These are phyloP conservation scores for Rhineura floridana DNA, from an alignment of 2,113 vertebrate species.

Conservation along the genomic window DNA sequence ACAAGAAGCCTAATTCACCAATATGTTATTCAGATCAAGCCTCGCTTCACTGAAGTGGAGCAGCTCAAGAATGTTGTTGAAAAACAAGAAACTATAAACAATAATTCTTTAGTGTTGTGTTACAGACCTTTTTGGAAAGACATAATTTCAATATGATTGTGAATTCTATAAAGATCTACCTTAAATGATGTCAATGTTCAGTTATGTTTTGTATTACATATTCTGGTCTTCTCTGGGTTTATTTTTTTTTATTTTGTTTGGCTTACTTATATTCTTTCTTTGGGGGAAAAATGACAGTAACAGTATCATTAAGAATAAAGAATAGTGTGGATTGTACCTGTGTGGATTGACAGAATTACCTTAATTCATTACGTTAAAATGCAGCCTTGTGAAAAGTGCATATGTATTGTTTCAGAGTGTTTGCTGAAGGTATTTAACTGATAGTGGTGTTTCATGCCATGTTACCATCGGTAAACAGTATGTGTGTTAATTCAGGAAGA, in stretches of 20 bases:
- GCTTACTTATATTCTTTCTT: neutral
- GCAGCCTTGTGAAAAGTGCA: neutral
- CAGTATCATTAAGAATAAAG: neutral
- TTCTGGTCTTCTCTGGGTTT: neutral
- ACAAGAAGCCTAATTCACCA: neutral
- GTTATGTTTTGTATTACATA: neutral
- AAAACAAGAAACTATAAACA: neutral
- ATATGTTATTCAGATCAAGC: neutral
- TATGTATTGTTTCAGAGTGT: constrained; percentile 29
- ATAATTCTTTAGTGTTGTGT: neutral
- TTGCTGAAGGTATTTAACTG: constrained; percentile 26
- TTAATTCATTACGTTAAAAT: constrained; percentile 26
- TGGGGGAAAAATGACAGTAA: neutral
- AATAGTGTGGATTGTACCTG: neutral
- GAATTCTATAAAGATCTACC: neutral
- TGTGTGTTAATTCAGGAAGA: constrained; percentile 8
- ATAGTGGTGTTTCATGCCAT: constrained; percentile 4
- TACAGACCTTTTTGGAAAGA: neutral
- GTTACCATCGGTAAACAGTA: constrained; percentile 15
- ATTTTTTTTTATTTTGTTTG: neutral
- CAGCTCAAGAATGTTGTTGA: neutral
- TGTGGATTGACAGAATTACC: constrained; percentile 1
- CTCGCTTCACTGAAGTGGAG: neutral
- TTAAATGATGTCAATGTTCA: neutral
- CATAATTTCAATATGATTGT: neutral